phyloP scores from a whole-genome alignment of 2,888 invertebrate genomes.

The Andrena fulva region DNA sequence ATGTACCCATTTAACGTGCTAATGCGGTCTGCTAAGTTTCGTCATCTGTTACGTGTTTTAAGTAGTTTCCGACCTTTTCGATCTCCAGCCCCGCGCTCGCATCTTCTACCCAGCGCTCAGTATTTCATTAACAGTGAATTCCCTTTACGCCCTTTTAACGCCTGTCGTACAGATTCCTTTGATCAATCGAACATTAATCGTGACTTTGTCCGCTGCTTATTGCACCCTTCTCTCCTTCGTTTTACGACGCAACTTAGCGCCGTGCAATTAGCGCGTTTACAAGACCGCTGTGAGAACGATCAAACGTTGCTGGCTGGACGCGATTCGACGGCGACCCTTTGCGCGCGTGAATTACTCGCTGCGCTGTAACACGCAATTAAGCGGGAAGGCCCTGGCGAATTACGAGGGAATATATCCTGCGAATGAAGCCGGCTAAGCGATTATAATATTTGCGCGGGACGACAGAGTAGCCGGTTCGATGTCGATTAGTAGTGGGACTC shows the following conservation, averaged over 20 bases:
- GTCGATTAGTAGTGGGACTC: conserved; percentile 60
- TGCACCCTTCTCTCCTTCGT: not conserved
- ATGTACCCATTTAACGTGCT: conserved; percentile 61
- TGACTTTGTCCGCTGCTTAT: conserved; percentile 15
- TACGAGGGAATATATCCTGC: conserved; percentile 35
- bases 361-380: conserved; percentile 35
- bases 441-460: conserved; percentile 57
- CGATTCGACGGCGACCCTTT: conserved; percentile 27
- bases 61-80: conserved; percentile 44
- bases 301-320: not conserved
- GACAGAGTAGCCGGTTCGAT: conserved; percentile 49
- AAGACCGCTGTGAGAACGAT: not conserved
- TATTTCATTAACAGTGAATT: conserved; percentile 39
- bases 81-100: conserved; percentile 18
- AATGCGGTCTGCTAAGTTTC: conserved; percentile 52
- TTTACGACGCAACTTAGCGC: not conserved
- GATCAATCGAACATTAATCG: conserved; percentile 4
- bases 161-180: not conserved
- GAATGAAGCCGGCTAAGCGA: not conserved
- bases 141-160: conserved; percentile 2
- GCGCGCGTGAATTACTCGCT: conserved; percentile 14
- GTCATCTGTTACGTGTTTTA: conserved; percentile 40
- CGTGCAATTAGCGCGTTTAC: not conserved
- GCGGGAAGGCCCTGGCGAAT: conserved; percentile 27
- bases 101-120: not conserved